Evolutionary conservation across 2,797 vertebrate genomes (phyloP), one percentile per base, ranked within the genome.

Genomic region (Syngnathus acus): DNA sequence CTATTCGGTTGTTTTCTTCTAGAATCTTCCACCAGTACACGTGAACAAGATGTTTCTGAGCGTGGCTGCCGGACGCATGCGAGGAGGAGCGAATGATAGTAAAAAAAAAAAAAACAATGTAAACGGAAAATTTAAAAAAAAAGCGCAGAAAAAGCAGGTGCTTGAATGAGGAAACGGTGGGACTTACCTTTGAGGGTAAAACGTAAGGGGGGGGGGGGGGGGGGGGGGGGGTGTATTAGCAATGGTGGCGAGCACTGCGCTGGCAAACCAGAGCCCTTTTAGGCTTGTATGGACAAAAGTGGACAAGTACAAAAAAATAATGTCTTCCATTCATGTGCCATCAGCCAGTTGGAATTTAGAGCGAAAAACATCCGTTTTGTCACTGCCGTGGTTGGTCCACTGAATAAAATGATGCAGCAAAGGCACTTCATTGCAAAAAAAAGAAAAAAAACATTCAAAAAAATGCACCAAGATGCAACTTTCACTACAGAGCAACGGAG

Each of bases 41-140:
- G 88, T 77, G 82, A 87, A 85, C 87, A 91, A 90, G 89, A 92
- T 89, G 88, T 89, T 87, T 91, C 86, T 86, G 81, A 90, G 80
- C 72, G 87, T 91, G 90, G 91, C 90, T 84, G 90, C 90, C 88
- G 87, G n/a, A 61, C 40, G 13, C 60, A 62, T 70, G 74, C 78
- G 75, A 43, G 19, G 11, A 61, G n/a, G 45, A 62, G 60, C 60
- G 5, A 26, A 62, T 26, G 60, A 7, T 9, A 10, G 38, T 0
- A 1, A n/a, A 37, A 37, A 51, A n/a, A 0, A 39, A 61, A 65
- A 38, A 47, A 14, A 4, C 16, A 14, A 39, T 8, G 40, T 42
- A 42, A 42, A 42, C 13, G 13, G 17, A 47, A 47, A 47, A 10
- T 40, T 6, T 0, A 0, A 48, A 59, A 66, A 37, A 54, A 54